Evolutionary conservation across 2,797 vertebrate genomes (phyloP).

Genomic region (Hozukius guyotensis): DNA sequence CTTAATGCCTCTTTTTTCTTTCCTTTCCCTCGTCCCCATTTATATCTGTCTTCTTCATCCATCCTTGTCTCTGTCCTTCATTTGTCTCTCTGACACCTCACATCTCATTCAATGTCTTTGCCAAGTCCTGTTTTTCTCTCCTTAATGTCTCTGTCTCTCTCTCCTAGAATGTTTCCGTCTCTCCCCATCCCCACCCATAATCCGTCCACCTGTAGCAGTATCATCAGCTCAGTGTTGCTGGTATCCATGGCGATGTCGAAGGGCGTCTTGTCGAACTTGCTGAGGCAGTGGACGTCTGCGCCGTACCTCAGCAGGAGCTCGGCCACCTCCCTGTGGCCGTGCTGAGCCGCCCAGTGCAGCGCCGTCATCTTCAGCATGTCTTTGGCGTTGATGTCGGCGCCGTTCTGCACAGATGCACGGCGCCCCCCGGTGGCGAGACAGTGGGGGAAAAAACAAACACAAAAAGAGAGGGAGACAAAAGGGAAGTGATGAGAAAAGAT

Average conservation of each 20-base stretch:
- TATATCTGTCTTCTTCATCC: background rate
- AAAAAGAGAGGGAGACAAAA: background rate
- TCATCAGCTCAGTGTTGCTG: conserved; percentile 80
- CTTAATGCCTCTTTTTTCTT: background rate
- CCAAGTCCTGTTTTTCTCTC: background rate
- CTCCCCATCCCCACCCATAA: background rate
- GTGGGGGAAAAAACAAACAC: background rate
- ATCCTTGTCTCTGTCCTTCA: background rate
- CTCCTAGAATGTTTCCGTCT: background rate
- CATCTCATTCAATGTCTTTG: conserved; percentile 1
- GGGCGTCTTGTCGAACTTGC: conserved; percentile 85
- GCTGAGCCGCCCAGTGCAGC: conserved; percentile 83
- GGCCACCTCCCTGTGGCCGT: conserved; percentile 78
- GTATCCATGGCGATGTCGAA: conserved; percentile 84
- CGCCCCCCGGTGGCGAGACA: conserved; percentile 24
- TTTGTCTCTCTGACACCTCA: conserved; percentile 15
- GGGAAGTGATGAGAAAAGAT: background rate
- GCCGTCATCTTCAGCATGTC: conserved; percentile 87
- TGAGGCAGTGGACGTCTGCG: conserved; percentile 78
- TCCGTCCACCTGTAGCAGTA: conserved; percentile 82
- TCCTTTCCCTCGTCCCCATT: background rate
- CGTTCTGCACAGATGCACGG: conserved; percentile 65
- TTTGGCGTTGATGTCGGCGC: conserved; percentile 81
- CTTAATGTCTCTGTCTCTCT: background rate
- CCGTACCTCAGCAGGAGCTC: conserved; percentile 78